phyloP scores from a whole-genome alignment of 2,113 vertebrate genomes.

The Heptranchias perlo region DNA sequence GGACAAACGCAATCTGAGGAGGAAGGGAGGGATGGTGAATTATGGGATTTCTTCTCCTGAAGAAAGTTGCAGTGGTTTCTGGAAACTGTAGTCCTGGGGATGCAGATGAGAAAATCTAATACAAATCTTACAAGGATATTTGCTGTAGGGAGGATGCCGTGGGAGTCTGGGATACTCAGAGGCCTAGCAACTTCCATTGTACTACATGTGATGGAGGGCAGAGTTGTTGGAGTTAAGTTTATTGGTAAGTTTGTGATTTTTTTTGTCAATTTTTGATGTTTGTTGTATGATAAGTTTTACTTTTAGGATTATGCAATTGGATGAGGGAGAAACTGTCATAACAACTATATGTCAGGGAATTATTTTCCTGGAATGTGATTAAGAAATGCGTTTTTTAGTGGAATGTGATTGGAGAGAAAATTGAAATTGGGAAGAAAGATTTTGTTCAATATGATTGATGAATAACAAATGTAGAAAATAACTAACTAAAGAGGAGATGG shows the following conservation, averaged over 20 bases:
- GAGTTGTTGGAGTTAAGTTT: neutral
- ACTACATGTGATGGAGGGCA: neutral
- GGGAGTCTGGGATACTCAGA: neutral
- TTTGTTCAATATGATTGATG: neutral
- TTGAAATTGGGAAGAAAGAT: neutral
- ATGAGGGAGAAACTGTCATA: neutral
- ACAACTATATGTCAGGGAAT: neutral
- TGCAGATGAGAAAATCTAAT: neutral
- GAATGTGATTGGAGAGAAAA: neutral
- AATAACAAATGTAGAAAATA: neutral
- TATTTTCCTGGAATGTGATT: neutral
- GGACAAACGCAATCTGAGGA: neutral
- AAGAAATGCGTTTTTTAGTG: neutral
- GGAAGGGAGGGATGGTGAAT: neutral
- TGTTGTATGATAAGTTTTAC: neutral
- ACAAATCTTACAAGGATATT: neutral
- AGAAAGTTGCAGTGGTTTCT: neutral
- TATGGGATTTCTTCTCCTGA: neutral
- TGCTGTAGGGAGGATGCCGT: neutral
- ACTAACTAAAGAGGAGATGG: neutral
- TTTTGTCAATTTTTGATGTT: neutral
- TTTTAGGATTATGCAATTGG: neutral
- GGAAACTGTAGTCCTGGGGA: neutral
- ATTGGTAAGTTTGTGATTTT: neutral
- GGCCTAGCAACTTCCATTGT: neutral